phyloP scores from a whole-genome alignment of 2,113 vertebrate species.

The Nyctereutes procyonoides region DNA sequence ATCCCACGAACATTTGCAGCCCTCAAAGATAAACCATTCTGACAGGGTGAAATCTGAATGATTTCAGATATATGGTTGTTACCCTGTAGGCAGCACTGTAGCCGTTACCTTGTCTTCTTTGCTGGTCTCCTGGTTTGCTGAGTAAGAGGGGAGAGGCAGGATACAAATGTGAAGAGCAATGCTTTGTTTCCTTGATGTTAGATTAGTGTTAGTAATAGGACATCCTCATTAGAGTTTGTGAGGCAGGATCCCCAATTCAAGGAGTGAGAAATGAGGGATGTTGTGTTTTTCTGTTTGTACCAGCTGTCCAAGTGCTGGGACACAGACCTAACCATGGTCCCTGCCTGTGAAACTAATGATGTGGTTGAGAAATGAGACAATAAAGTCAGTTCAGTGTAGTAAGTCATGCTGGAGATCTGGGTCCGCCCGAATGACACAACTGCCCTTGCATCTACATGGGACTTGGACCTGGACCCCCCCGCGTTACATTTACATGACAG shows the following conservation, averaged over 20 bases:
- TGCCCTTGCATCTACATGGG: background rate
- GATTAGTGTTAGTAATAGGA: rapidly evolving
- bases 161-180: rapidly evolving
- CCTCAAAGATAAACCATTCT: background rate
- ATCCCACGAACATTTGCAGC: rapidly evolving
- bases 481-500: too few species aligned
- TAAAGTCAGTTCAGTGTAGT: rapidly evolving
- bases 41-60: background rate
- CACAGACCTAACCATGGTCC: rapidly evolving
- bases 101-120: background rate
- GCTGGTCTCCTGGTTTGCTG: background rate
- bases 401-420: background rate
- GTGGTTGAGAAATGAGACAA: too few species aligned
- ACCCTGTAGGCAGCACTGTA: background rate
- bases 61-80: rapidly evolving
- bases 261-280: background rate
- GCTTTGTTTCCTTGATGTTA: background rate
- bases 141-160: background rate
- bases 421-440: rapidly evolving
- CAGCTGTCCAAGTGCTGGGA: background rate
- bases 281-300: rapidly evolving
- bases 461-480: background rate
- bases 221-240: rapidly evolving
- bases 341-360: rapidly evolving
- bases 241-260: background rate